These are phyloP conservation scores for Ephestia elutella DNA, from an alignment of 1,140 invertebrate species.

Conservation along the genomic window DNA sequence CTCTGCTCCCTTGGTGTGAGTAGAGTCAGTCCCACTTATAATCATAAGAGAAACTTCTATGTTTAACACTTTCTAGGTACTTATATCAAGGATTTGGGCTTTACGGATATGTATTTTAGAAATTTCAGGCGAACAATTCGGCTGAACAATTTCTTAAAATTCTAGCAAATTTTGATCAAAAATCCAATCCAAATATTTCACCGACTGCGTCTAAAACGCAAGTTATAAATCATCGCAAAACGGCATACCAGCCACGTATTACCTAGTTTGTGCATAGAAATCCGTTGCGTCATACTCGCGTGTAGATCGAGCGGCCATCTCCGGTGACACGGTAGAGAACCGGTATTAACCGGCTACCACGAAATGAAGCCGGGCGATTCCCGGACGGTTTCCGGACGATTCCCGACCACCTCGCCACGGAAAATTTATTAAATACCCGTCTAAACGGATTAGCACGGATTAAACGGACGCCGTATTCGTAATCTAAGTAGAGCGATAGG, in stretches of 20 bases:
- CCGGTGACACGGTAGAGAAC: neutral
- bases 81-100: too few relatives aligned
- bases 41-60: too few relatives aligned
- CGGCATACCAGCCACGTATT: neutral
- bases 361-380: neutral
- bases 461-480: neutral
- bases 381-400: neutral
- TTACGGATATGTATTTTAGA: too few relatives aligned
- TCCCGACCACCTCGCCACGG: neutral
- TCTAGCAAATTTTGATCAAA: too few relatives aligned
- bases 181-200: too few relatives aligned
- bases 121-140: too few relatives aligned
- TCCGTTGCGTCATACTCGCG: neutral
- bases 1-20: too few relatives aligned
- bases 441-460: neutral
- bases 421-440: neutral
- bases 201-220: neutral
- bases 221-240: neutral
- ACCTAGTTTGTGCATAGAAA: neutral
- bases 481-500: neutral
- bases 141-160: too few relatives aligned
- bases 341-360: neutral
- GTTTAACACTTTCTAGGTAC: too few relatives aligned
- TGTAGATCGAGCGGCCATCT: neutral
- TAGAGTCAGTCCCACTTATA: too few relatives aligned